Percentiles rank a stretch among this genome's conserved stretches.
Conservation (phyloP, 2,797 vertebrate species). For the Sebastes ruberrimus region DNA sequence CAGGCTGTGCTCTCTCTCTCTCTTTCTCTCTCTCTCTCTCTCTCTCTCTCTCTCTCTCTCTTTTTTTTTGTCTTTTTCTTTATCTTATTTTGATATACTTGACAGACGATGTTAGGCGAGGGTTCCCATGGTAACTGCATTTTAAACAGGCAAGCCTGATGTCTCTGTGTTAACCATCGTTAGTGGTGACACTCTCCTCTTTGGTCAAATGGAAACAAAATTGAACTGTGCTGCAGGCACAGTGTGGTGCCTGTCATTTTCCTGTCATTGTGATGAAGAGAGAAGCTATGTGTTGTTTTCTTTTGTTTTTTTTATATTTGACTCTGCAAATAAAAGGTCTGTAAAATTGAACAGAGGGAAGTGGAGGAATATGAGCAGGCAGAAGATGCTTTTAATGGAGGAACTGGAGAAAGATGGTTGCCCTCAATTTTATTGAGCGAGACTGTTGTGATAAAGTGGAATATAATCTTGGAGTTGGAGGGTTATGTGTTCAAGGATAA, state of each 20-base stretch:
- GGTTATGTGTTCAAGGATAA: neutral
- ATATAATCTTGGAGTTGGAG: neutral
- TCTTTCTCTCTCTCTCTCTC: neutral
- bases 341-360: neutral
- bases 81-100: constrained; percentile 62
- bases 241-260: constrained; percentile 56
- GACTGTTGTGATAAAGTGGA: neutral
- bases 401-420: neutral
- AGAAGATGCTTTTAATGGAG: neutral
- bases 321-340: constrained; percentile 24
- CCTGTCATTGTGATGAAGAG: constrained; percentile 25
- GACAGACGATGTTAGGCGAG: constrained; percentile 62
- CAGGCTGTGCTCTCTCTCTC: neutral
- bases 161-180: constrained; percentile 63
- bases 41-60: neutral
- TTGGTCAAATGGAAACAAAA: constrained; percentile 26
- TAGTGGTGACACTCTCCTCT: constrained; percentile 27
- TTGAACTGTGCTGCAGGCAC: constrained; percentile 1
- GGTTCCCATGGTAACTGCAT: constrained; percentile 79
- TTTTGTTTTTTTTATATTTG: constrained; percentile 7
- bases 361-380: neutral
- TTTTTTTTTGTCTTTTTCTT: constrained; percentile 20
- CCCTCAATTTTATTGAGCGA: neutral
- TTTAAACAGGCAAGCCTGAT: constrained; percentile 67
- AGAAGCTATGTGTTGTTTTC: constrained; percentile 17